Evolutionary conservation across 2,113 vertebrate genomes (phyloP).

Genomic region (Raja brachyura): DNA sequence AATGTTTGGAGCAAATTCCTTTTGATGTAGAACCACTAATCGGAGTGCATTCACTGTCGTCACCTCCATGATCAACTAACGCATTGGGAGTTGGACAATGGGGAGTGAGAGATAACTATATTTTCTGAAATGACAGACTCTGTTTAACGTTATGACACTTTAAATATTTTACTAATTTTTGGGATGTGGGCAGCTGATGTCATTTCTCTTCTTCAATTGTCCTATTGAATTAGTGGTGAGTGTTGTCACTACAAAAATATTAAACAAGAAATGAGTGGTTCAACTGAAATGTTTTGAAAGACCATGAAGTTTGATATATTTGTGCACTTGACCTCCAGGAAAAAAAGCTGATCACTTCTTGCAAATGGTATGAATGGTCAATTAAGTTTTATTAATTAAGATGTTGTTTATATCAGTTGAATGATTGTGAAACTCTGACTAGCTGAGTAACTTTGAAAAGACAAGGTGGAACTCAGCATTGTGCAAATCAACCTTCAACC

Average conservation of each 20-base stretch:
- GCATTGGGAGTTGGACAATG: not conserved
- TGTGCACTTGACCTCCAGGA: not conserved
- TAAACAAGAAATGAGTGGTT: not conserved
- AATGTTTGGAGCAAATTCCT: no score
- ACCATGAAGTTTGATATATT: not conserved
- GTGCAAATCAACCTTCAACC: not conserved
- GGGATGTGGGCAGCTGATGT: not conserved
- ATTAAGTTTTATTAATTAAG: not conserved
- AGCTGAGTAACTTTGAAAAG: not conserved
- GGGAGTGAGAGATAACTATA: not conserved
- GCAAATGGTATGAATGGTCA: not conserved
- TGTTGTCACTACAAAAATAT: not conserved
- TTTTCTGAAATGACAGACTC: not conserved
- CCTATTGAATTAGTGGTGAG: not conserved
- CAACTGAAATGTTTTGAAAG: slow-evolving; percentile 1
- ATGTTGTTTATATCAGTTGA: not conserved
- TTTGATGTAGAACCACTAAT: not conserved
- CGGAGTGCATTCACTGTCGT: not conserved
- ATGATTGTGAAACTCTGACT: not conserved
- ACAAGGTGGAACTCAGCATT: not conserved
- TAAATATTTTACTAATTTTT: not conserved
- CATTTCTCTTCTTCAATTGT: not conserved
- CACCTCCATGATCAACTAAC: not conserved
- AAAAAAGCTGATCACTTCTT: not conserved
- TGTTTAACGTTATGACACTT: not conserved